Evolutionary conservation across 2,888 invertebrate genomes (phyloP).

Genomic region (Drosophila barbarae): DNA sequence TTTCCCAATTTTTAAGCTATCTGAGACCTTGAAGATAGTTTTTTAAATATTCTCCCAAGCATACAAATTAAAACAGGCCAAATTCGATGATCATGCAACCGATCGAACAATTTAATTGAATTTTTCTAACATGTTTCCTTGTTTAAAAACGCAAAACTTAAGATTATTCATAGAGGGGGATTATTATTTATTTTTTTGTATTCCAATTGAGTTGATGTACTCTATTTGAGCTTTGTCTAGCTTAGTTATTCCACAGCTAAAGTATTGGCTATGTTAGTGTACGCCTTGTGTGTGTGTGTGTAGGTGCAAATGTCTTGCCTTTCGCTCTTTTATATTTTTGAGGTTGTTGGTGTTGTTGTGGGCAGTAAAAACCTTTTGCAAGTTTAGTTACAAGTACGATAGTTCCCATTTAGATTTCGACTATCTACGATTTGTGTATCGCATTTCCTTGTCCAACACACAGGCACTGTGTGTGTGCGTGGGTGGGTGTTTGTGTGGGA

Average conservation of each 20-base stretch:
- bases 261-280: conserved; percentile 2
- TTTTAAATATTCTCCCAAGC: too few relatives aligned
- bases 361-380: conserved; percentile 13
- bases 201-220: not conserved
- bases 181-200: not conserved
- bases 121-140: too few relatives aligned
- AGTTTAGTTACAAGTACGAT: conserved; percentile 17
- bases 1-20: too few relatives aligned
- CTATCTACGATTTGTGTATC: conserved; percentile 8
- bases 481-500: conserved; percentile 7
- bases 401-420: conserved; percentile 12
- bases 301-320: conserved; percentile 5
- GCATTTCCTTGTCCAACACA: conserved; percentile 2
- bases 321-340: not conserved
- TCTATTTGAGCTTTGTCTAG: not conserved
- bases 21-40: too few relatives aligned
- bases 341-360: not conserved
- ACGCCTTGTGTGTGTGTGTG: not conserved
- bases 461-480: not conserved
- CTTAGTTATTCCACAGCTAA: not conserved
- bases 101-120: too few relatives aligned
- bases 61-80: too few relatives aligned
- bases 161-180: too few relatives aligned
- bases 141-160: too few relatives aligned
- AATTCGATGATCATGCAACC: too few relatives aligned